phyloP scores from a whole-genome alignment of 2,113 vertebrate species.

The Sapajus apella region DNA sequence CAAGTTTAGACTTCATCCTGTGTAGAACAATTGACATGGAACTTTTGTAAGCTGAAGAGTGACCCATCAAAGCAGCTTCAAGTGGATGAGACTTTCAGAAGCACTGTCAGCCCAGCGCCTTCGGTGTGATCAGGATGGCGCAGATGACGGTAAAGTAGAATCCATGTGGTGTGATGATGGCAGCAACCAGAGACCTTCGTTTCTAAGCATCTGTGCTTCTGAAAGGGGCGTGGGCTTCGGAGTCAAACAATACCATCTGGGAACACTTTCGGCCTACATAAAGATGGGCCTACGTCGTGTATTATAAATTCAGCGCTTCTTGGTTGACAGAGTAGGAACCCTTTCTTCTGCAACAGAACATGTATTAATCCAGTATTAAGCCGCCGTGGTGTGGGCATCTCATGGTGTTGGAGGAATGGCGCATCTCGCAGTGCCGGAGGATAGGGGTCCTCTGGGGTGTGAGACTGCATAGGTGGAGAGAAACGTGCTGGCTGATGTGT shows the following conservation, averaged over 20 bases:
- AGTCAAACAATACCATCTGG: background rate
- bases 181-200: background rate
- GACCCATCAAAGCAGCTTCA: background rate
- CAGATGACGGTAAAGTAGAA: background rate
- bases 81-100: background rate
- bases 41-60: background rate
- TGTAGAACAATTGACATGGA: background rate
- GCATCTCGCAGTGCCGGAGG: background rate
- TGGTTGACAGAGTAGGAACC: conserved; percentile 50
- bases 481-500: conserved; percentile 47
- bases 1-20: background rate
- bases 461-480: conserved; percentile 74
- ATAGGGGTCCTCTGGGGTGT: conserved; percentile 34
- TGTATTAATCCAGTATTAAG: background rate
- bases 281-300: too few species aligned
- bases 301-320: background rate
- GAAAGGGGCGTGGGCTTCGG: background rate
- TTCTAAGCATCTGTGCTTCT: background rate
- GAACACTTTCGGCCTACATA: background rate
- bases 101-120: background rate
- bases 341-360: background rate
- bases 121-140: background rate
- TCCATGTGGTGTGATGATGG: too few species aligned
- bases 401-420: background rate
- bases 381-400: background rate